Evolutionary conservation across 2,797 vertebrate genomes (phyloP), one percentile per base, ranked within the genome.

Genomic region (Danio jaintianensis): DNA sequence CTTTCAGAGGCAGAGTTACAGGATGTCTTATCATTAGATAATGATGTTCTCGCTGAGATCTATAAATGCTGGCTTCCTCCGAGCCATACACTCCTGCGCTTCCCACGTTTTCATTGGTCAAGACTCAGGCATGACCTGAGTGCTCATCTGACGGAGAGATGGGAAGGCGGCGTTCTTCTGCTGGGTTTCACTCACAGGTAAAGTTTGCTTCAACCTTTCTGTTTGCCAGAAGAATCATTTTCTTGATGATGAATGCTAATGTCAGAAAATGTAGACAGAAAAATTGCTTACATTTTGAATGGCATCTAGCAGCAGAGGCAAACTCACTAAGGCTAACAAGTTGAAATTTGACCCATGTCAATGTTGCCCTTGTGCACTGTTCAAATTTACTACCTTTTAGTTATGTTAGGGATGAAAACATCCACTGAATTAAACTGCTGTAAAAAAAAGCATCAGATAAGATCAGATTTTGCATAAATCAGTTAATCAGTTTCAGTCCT

Each of bases 1-100:
- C 87, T 97, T 52, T 92, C 95, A 9, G 96, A 96, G 79, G 88
- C 80, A 0, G 95, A 97, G 71, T 86, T 97, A 61, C 91, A 93
- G 75, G 95, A 97, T 11, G 8, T 96, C 72, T 78, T 96, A 85
- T 96, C 96, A 20, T 84, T 96, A 84, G 95, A 97, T 0, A 88
- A 97, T 47, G 92, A 95, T 20, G 88, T 96, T 78, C 90, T 96
- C 29, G 79, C 88, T 18, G 94, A 94, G 18, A 93, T 93, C 48
- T 96, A 96, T 84, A 89, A 38, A 47, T 85, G 88, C 84, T 92
- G 91, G 75, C 89, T 92, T 0, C 94, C 95, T 0, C 93, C 91
- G 0, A 92, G 90, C n/a, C 91, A 88, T 68, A 88, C 92, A 0
- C 61, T 94, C 55, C 89, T 96, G 67, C 89, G 90, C 7, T 87